Evolutionary conservation across 2,113 vertebrate species (phyloP), one percentile per base, ranked within the genome.

Genomic region (Collichthys lucidus): DNA sequence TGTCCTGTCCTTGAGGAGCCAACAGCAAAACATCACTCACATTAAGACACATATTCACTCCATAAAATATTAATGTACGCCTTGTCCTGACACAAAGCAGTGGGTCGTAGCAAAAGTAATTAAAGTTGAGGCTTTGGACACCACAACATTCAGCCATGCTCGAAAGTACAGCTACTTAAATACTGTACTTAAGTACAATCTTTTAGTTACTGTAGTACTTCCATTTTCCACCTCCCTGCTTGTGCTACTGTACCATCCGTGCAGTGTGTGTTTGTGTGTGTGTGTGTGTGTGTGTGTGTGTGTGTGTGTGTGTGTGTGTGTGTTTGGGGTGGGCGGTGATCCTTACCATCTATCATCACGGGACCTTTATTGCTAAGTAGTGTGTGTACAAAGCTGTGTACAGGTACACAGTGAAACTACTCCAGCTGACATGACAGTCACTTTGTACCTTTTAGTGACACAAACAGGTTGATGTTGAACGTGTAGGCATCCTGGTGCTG

Each of bases 381-480:
- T 35, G 35, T 12, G 7, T 57, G 49, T 68, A 19, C 50, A 24
- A 47, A 14, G 50, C 42, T 44, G 72, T 57, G 35, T 35, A 29
- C 10, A 62, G n/a, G 5, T 20, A 78, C 24, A 73, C 46, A 46
- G 49, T 11, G 16, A 75, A 19, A 53, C 0, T 4, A 40, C 22
- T 24, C 3, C 3, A 44, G 6, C 11, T 64, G 29, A 74, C 44
- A 12, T 62, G n/a, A 0, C 16, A 17, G 26, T 46, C 47, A 19
- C 19, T 63, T 8, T 63, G 47, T 94, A 99, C 98, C 98, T 97
- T 96, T 98, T 66, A 99, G 69, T 20, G 96, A 89, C n/a, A 98
- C 97, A 29, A 93, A 96, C 42, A 99, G 94, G 76, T 96, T 95
- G 84, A 99, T 98, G 93, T 98, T 96, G 0, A 99, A 98, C 0